Base-by-base conservation (phyloP, 2,797 vertebrate genomes). In the Tarsius wallacei region DNA sequence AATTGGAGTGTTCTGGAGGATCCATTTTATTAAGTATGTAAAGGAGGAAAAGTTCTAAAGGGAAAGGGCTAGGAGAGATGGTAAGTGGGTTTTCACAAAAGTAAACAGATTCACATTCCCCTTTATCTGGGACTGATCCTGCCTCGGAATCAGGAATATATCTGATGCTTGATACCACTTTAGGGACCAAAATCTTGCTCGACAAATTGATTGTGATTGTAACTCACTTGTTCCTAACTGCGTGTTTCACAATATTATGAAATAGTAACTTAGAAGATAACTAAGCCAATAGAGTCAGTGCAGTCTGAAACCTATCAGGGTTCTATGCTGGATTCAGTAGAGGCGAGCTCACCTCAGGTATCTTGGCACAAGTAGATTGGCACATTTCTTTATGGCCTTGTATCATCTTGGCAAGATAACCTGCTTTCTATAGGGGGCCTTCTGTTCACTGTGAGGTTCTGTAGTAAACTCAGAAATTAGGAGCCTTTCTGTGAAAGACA, bases 311-410 rank as follows among this genome's bases (percentile, higher is more conserved):
- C 47, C 51, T 82, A 88, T 14, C 9, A 83, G 15, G 26, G 2
- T 7, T 91, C 70, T 21, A 1, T 16, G 81, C 24, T 12, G 1
- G 5, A 15, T 47, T 13, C 47, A 31, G 15, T 42, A 9, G 4
- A 88, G 66, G 21, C 26, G 93, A 97, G 11, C n/a, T 64, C 92
- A 13, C 36, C 0, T 94, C 31, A 82, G 80, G 21, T 91, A 55
- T 63, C 13, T 91, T 97, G 97, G 70, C 93, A 95, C 90, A 81
- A 17, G 59, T 78, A 88, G 78, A 47, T 2, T 96, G 91, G 51
- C 59, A 93, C 2, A 0, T 83, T 22, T 87, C 91, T 95, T 97
- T 93, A 86, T 91, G 94, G 86, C 91, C 71, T 93, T 97, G 68
- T 96, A 93, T 63, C 68, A 82, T 42, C 70, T 90, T 96, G 88